Conservation (phyloP, 2,888 invertebrate species). For the Sialis lutaria region DNA sequence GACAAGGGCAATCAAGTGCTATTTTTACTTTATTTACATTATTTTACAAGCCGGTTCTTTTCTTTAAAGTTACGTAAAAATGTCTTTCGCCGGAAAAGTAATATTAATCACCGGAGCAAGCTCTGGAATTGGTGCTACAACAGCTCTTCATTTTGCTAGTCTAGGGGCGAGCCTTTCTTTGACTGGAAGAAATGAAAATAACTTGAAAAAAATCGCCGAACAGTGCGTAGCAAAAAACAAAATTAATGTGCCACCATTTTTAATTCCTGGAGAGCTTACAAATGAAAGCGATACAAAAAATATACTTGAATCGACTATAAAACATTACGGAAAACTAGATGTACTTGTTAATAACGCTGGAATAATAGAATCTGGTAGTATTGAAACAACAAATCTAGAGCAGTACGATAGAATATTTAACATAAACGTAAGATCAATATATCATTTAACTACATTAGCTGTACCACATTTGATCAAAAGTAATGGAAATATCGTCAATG, state of each 20-base stretch:
- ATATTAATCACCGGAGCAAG: conserved; percentile 65
- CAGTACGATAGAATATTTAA: conserved; percentile 84
- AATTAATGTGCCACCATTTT: conserved; percentile 28
- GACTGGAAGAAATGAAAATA: conserved; percentile 51
- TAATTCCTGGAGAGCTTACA: conserved; percentile 52
- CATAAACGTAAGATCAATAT: conserved; percentile 69
- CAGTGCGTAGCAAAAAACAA: conserved; percentile 29
- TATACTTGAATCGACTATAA: conserved; percentile 52
- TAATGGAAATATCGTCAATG: conserved; percentile 86
- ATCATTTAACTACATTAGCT: conserved; percentile 70
- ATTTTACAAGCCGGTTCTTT: neutral
- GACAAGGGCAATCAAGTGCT: too few species aligned
- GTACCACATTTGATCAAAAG: conserved; percentile 69
- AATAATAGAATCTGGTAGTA: conserved; percentile 59
- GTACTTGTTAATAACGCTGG: conserved; percentile 87
- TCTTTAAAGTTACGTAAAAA: neutral
- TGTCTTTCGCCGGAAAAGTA: conserved; percentile 46
- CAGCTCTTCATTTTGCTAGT: conserved; percentile 57
- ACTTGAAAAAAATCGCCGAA: conserved; percentile 41
- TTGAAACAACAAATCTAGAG: conserved; percentile 70
- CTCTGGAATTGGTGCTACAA: conserved; percentile 72
- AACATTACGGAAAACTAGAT: conserved; percentile 60
- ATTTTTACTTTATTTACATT: too few species aligned
- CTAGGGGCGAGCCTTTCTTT: conserved; percentile 58
- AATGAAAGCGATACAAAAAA: conserved; percentile 55